Evolutionary conservation across 1,140 invertebrate genomes (phyloP), one percentile per base, ranked within the genome.

Genomic region (Drosophila nebulosa): DNA sequence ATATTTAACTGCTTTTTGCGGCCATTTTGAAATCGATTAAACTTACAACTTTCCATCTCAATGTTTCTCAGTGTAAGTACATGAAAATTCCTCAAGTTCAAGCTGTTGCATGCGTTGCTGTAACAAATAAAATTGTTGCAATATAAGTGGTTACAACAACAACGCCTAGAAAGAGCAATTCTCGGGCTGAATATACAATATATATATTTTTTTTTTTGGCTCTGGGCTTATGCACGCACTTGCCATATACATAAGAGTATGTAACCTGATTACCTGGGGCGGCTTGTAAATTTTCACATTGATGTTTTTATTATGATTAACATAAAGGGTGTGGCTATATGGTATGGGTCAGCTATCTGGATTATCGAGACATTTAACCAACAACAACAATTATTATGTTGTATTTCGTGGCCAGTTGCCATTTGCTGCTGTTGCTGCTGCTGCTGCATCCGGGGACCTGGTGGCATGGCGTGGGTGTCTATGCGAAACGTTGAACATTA

Each of bases 281-380:
- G 52, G 53, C 64, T 78, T 66, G 83, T 86, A 88, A 88, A 88
- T 83, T 83, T 70, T 59, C 64, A 75, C 68, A 83, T 72, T 86
- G 81, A 86, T 86, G 81, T 86, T 86, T 86, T 86, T 86, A 86
- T 86, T 86, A 86, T 83, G 78, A 83, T 88, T 86, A 83, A 75
- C 67, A 66, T 75, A 88, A 88, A 59, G 73, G 73, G 73, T 55
- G 73, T 76, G 73, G 58, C 58, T 63, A 69, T 79, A 61, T 80
- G 64, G 74, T 36, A 39, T 58, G 61, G 55, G 75, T 22, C 27
- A 7, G 55, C 77, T 65, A 69, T 79, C 66, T 81, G 64, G 74
- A 85, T 85, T 88, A 81, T 69, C 60, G 52, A 61, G 60, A 32
- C 78, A 76, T 64, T 76, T 81, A 78, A 63, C 77, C 74, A 81